These are phyloP conservation scores for Podabrus alpinus DNA, from an alignment of 2,888 invertebrate species.

Conservation along the genomic window DNA sequence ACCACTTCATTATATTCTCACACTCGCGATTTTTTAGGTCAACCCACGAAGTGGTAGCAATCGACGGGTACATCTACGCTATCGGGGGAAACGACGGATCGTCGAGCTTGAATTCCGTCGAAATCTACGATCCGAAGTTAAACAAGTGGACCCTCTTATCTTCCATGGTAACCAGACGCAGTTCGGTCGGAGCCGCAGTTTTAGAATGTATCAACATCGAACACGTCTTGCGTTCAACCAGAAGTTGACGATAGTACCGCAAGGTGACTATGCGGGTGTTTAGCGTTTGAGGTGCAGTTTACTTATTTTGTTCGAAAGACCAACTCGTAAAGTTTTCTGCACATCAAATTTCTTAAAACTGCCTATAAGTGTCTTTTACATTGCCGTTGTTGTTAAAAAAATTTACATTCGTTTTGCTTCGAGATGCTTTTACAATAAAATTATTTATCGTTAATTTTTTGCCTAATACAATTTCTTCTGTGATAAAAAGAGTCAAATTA, in stretches of 20 bases:
- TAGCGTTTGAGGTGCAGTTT: background rate
- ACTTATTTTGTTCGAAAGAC: background rate
- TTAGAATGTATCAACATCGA: constrained; percentile 67
- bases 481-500: constrained; percentile 1
- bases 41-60: constrained; percentile 70
- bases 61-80: constrained; percentile 66
- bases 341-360: background rate
- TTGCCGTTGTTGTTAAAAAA: constrained; percentile 1
- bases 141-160: constrained; percentile 72
- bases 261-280: background rate
- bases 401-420: background rate
- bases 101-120: constrained; percentile 70
- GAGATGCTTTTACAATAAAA: background rate
- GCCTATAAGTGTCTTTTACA: background rate
- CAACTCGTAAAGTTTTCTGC: background rate
- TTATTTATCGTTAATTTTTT: background rate
- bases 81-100: constrained; percentile 74
- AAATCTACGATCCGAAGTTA: constrained; percentile 65
- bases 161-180: constrained; percentile 67
- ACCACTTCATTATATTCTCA: background rate
- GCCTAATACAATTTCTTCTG: background rate
- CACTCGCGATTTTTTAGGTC: constrained; percentile 56
- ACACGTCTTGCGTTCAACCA: constrained; percentile 48
- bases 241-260: constrained; percentile 23
- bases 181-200: constrained; percentile 69